Percentiles rank a stretch among this genome's conserved stretches.
Conservation (phyloP, 2,797 vertebrate species). For the Scomberomorus guttatus region DNA sequence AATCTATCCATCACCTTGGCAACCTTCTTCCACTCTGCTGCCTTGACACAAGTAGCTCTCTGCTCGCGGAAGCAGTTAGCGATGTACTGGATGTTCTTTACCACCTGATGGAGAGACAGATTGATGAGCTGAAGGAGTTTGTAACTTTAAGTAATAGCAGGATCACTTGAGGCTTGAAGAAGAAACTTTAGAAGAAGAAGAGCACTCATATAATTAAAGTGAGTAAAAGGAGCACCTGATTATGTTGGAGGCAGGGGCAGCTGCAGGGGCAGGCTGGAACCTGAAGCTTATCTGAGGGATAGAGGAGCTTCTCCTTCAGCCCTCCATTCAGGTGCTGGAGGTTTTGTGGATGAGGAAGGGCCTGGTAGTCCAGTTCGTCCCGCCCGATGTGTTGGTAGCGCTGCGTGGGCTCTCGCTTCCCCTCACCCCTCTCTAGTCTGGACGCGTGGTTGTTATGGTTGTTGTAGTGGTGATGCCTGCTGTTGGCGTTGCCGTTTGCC, state of each 20-base stretch:
- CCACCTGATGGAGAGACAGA: slow-evolving; percentile 72
- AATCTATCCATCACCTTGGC: slow-evolving; percentile 99
- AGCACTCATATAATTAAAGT: slow-evolving; percentile 9
- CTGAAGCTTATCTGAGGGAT: slow-evolving; percentile 61
- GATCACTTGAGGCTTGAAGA: neutral
- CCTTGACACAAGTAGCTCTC: slow-evolving; percentile 90
- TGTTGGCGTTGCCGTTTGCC: slow-evolving; percentile 53
- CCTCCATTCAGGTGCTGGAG: slow-evolving; percentile 80
- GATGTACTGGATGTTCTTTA: slow-evolving; percentile 94
- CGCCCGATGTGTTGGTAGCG: slow-evolving; percentile 73
- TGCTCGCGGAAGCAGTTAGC: slow-evolving; percentile 94
- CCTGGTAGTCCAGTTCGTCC: slow-evolving; percentile 79
- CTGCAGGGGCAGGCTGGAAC: slow-evolving; percentile 80
- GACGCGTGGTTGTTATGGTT: slow-evolving; percentile 66
- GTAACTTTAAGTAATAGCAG: neutral
- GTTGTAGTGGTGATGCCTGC: slow-evolving; percentile 59
- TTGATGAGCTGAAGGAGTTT: neutral
- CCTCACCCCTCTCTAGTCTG: slow-evolving; percentile 61
- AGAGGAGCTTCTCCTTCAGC: slow-evolving; percentile 69
- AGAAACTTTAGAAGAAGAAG: slow-evolving; percentile 18
- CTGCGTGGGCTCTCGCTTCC: slow-evolving; percentile 62
- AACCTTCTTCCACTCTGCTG: slow-evolving; percentile 97
- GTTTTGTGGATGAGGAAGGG: slow-evolving; percentile 48
- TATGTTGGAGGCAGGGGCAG: slow-evolving; percentile 81
- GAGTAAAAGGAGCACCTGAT: slow-evolving; percentile 65